Conservation (phyloP, 1,140 invertebrate genomes). For the Magallana gigas region DNA sequence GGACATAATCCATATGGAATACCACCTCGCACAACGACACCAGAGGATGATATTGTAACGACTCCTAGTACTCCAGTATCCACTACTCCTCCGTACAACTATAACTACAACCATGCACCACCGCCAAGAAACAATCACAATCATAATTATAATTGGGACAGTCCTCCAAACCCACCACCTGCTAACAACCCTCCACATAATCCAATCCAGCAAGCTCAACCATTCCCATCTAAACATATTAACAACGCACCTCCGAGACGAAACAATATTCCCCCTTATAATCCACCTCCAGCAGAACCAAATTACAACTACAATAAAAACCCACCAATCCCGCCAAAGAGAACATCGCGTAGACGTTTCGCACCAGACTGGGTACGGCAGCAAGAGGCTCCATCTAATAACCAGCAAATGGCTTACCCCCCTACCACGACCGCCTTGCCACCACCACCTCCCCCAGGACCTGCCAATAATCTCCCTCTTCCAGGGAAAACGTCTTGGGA, state of each 20-base stretch:
- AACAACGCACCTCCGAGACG: neutral
- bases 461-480: neutral
- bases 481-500: neutral
- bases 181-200: neutral
- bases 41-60: neutral
- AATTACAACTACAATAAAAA: neutral
- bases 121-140: neutral
- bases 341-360: neutral
- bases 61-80: neutral
- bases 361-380: neutral
- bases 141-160: neutral
- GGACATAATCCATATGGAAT: neutral
- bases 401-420: neutral
- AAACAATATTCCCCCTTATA: neutral
- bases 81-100: neutral
- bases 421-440: neutral
- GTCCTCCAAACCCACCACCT: neutral
- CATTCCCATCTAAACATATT: neutral
- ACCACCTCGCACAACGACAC: neutral
- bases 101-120: neutral
- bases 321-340: neutral
- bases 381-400: neutral
- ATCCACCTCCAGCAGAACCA: neutral
- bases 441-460: neutral
- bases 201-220: neutral